Evolutionary conservation across 2,888 invertebrate species (phyloP).

Genomic region (Volucella zonaria): DNA sequence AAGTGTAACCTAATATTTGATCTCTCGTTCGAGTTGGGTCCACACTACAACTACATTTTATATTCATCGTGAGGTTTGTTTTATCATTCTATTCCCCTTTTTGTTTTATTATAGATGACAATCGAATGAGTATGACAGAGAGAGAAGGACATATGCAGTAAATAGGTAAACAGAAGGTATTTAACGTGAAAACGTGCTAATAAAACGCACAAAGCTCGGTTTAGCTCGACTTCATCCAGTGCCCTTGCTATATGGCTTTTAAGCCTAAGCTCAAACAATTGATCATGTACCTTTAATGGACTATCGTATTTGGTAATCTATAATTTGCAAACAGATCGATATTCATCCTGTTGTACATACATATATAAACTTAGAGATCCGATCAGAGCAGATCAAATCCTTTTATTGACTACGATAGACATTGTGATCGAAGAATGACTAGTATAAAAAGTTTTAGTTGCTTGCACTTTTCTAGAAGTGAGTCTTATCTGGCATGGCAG

Average conservation of each 20-base stretch:
- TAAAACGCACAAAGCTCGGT: too few relatives aligned
- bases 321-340: too few relatives aligned
- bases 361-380: too few relatives aligned
- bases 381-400: too few relatives aligned
- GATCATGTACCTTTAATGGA: neutral
- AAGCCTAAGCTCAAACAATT: neutral
- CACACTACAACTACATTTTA: conserved; percentile 31
- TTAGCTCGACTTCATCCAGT: too few relatives aligned
- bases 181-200: neutral
- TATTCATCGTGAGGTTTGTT: conserved; percentile 34
- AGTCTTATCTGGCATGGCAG: too few relatives aligned
- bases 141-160: neutral
- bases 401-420: too few relatives aligned
- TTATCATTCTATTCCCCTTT: neutral
- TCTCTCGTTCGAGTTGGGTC: conserved; percentile 53
- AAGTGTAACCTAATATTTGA: conserved; percentile 70
- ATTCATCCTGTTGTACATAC: too few relatives aligned
- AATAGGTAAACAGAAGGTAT: neutral
- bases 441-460: too few relatives aligned
- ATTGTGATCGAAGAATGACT: too few relatives aligned
- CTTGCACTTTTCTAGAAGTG: too few relatives aligned
- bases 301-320: neutral
- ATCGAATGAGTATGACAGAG: conserved; percentile 26
- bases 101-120: conserved; percentile 7
- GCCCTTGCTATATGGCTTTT: neutral